Evolutionary conservation across 2,888 invertebrate species (phyloP), one percentile per base, ranked within the genome.

Genomic region (Notodonta dromedarius): DNA sequence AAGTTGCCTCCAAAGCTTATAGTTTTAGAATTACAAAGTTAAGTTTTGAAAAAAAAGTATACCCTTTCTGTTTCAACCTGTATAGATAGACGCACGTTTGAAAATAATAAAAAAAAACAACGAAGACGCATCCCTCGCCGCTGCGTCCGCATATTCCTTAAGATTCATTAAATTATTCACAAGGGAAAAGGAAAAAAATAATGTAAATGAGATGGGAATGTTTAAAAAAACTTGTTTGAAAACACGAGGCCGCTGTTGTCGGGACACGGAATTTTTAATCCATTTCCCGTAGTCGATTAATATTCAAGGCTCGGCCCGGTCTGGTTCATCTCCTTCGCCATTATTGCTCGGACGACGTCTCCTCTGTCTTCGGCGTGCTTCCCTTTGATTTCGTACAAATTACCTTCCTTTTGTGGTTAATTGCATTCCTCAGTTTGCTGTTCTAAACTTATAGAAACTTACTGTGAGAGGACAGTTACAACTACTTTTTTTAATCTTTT

Each of bases 211-310:
- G 88, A 83, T 80, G 79, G 82, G 78, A 85, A 87, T 87, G 86
- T 89, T 90, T 87, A 83, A 91, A 91, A 91, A 93, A 93, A 92
- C 88, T 92, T 92, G 92, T 92, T 93, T 89, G 84, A 79, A 86
- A 90, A 90, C 88, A 88, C 87, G 83, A 88, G 86, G 80, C 80
- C 83, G 79, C 82, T 80, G 87, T 87, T 84, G 89, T 87, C 77
- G 71, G 76, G 85, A 91, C 91, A 91, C 82, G 88, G 93, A 91
- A 91, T 93, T 93, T 93, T 94, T 94, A 94, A 94, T 94, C 94
- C 91, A 93, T 94, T 93, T 94, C 93, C 94, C 87, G 82, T 77
- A 82, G 91, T 86, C 90, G 90, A 94, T 94, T 94, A 94, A 94
- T 94, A 94, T 94, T 94, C 94, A 94, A 84, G 86, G 79, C 92